Evolutionary conservation across 2,797 vertebrate genomes (phyloP).

Genomic region (Vultur gryphus): DNA sequence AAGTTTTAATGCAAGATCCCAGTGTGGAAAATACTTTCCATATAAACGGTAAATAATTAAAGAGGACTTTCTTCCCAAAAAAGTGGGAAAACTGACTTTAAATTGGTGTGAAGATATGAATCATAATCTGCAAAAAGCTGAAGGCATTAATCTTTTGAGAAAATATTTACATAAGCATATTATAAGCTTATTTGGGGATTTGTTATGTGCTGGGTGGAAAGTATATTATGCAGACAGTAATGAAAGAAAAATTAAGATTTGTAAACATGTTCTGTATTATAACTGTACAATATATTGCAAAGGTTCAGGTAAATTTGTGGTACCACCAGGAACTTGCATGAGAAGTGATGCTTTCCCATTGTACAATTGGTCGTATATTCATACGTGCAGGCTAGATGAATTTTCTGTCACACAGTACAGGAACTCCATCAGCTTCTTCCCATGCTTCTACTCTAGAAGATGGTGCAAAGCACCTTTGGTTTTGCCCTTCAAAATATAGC

Average conservation of each 20-base stretch:
- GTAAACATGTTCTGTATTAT: neutral
- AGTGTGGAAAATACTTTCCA: neutral
- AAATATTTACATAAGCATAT: conserved; percentile 43
- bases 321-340: neutral
- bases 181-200: conserved; percentile 13
- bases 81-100: conserved; percentile 2
- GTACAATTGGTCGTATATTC: neutral
- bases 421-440: neutral
- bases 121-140: conserved; percentile 11
- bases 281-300: neutral
- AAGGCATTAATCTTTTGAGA: conserved; percentile 37
- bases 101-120: neutral
- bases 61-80: conserved; percentile 1
- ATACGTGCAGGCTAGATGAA: neutral
- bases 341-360: neutral
- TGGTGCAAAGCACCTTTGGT: neutral
- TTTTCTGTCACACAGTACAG: neutral
- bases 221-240: neutral
- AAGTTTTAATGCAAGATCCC: conserved; percentile 7
- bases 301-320: neutral
- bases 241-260: neutral
- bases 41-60: conserved; percentile 32
- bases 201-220: neutral
- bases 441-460: neutral
- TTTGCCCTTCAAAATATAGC: neutral